Evolutionary conservation across 2,888 invertebrate genomes (phyloP), one percentile per base, ranked within the genome.

Genomic region (Nomada fucata): DNA sequence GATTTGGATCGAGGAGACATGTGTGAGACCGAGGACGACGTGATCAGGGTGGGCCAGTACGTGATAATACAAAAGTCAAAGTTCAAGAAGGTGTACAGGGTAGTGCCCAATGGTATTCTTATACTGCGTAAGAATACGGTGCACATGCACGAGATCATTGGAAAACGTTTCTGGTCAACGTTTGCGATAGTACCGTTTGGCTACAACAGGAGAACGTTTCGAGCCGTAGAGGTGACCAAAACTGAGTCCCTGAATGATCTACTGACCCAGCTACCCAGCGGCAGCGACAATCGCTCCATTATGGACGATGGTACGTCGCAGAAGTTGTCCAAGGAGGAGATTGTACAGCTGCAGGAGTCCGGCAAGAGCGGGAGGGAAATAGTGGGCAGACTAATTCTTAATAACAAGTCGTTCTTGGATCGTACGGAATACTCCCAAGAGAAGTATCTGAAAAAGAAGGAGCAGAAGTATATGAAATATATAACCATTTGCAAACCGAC

Each of bases 401-500:
- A 98, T 92, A 99, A 98, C 20, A 97, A 96, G 86, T 98, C 98
- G 0, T 99, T 99, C 93, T 95, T 96, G 53, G 95, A 96, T 75
- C 99, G 99, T 95, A 99, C 98, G 0, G 98, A 97, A 90, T 99
- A 96, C 93, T 97, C 97, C 0, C 97, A 99, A 93, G 97, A 98
- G 89, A 99, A 99, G 93, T 99, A 99, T 93, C 95, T 99, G 60
- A 97, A 97, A 90, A 99, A 99, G 93, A 99, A 99, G 93, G 97
- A 98, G 90, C 97, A 97, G 89, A 99, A 99, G 94, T 99, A 98
- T 94, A 97, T 96, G 91, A 97, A 97, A 90, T 97, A 96, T 91
- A 94, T 98, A 20, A 96, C 96, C 86, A 95, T 99, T 65, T 94
- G 97, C 7, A 96, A 95, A 91, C 98, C 99, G 0, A 97, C 96